Conservation (phyloP, 1,140 invertebrate species). For the Goniozus legneri region DNA sequence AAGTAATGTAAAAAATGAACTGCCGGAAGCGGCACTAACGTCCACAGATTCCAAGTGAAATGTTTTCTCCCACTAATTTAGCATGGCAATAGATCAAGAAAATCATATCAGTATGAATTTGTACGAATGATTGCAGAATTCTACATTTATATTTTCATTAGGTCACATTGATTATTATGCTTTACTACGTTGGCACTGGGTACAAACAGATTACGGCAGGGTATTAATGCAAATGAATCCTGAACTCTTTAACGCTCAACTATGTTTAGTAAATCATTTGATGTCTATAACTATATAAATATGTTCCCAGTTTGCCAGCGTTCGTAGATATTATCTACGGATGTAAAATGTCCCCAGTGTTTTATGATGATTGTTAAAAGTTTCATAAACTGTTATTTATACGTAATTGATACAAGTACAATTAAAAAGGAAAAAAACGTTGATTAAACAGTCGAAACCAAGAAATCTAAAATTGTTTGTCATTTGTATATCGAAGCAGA, state of each 20-base stretch:
- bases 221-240: slow-evolving; percentile 22
- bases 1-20: slow-evolving; percentile 3
- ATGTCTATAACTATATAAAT: slow-evolving; percentile 19
- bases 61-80: slow-evolving; percentile 5
- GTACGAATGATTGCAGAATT: slow-evolving; percentile 32
- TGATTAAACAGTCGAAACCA: slow-evolving; percentile 4
- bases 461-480: slow-evolving; percentile 17
- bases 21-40: slow-evolving; percentile 3
- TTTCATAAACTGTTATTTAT: slow-evolving; percentile 28
- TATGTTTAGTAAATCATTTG: slow-evolving; percentile 28
- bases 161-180: slow-evolving; percentile 26
- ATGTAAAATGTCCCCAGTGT: slow-evolving; percentile 16
- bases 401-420: slow-evolving; percentile 18
- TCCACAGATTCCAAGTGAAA: slow-evolving; percentile 25
- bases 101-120: slow-evolving; percentile 47
- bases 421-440: slow-evolving; percentile 8
- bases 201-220: slow-evolving; percentile 19
- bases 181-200: slow-evolving; percentile 21
- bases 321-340: slow-evolving; percentile 15
- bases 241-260: slow-evolving; percentile 30
- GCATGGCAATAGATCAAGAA: slow-evolving; percentile 29
- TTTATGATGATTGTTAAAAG: slow-evolving; percentile 22
- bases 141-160: slow-evolving; percentile 34
- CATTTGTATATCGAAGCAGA: slow-evolving; percentile 15
- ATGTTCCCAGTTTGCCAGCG: slow-evolving; percentile 19